phyloP scores from a whole-genome alignment of 2,797 vertebrate genomes.

The Sebastes minor region DNA sequence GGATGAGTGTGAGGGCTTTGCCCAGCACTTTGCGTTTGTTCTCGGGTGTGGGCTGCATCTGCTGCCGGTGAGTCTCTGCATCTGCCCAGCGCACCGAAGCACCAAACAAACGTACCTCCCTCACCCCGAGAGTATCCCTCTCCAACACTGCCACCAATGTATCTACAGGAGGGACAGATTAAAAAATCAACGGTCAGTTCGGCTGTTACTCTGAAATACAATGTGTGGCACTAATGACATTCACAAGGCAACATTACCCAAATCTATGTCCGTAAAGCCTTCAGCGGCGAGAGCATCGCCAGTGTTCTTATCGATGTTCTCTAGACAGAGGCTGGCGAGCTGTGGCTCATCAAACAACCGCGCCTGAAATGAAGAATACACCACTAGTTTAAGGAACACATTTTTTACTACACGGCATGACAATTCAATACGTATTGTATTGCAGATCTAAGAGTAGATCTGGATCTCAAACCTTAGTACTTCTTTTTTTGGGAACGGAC shows the following conservation, averaged over 20 bases:
- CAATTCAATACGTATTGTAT: neutral
- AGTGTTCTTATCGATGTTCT: conserved; percentile 98
- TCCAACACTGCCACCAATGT: conserved; percentile 92
- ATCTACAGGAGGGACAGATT: conserved; percentile 63
- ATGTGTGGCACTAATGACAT: neutral
- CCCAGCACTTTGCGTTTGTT: conserved; percentile 95
- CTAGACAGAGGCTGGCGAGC: conserved; percentile 95
- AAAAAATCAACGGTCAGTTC: neutral
- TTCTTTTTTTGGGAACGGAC: neutral
- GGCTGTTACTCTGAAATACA: neutral
- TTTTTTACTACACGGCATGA: neutral
- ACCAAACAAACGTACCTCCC: conserved; percentile 92
- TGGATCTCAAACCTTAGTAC: neutral
- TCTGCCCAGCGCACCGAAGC: conserved; percentile 96
- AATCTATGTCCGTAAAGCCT: conserved; percentile 97
- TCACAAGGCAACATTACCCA: conserved; percentile 80
- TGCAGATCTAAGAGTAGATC: neutral
- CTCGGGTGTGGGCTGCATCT: conserved; percentile 88
- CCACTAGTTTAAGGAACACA: neutral
- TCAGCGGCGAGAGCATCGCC: conserved; percentile 94
- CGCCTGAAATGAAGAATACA: conserved; percentile 79
- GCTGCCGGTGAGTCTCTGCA: conserved; percentile 94
- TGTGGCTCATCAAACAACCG: conserved; percentile 97
- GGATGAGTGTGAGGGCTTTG: conserved; percentile 94
- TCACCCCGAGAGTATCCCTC: conserved; percentile 94